phyloP scores from a whole-genome alignment of 2,113 vertebrate genomes.

The Tretioscincus oriximinensis region DNA sequence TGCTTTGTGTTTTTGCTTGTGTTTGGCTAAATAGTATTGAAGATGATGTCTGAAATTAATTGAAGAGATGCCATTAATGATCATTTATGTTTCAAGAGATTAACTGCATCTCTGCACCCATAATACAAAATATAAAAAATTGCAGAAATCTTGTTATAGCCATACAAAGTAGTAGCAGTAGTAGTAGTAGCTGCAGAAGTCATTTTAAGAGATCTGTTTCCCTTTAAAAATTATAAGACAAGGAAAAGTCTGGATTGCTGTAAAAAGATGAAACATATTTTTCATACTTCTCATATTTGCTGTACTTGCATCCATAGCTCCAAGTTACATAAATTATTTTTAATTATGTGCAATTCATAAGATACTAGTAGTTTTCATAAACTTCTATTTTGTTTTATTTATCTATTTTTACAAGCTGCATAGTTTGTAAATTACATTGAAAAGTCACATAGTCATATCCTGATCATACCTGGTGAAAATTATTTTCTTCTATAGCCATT shows the following conservation, averaged over 20 bases:
- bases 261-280: neutral
- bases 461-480: too few relatives aligned
- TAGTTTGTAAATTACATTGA: too few relatives aligned
- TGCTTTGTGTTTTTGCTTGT: slow-evolving; percentile 43
- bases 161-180: neutral
- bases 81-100: slow-evolving; percentile 9
- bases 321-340: neutral
- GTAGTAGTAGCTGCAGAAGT: neutral
- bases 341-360: neutral
- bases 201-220: neutral
- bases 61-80: neutral
- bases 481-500: too few relatives aligned
- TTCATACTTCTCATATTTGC: neutral
- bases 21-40: slow-evolving; percentile 32
- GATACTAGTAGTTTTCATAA: too few relatives aligned
- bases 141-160: neutral
- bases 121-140: neutral
- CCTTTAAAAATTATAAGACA: neutral
- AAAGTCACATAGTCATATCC: neutral
- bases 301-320: neutral
- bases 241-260: neutral
- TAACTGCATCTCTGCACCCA: neutral
- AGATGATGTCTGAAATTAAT: slow-evolving; percentile 6
- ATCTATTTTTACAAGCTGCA: neutral
- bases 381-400: too few relatives aligned